Base-by-base conservation (phyloP, 2,797 vertebrate genomes). In the Channa striata region DNA sequence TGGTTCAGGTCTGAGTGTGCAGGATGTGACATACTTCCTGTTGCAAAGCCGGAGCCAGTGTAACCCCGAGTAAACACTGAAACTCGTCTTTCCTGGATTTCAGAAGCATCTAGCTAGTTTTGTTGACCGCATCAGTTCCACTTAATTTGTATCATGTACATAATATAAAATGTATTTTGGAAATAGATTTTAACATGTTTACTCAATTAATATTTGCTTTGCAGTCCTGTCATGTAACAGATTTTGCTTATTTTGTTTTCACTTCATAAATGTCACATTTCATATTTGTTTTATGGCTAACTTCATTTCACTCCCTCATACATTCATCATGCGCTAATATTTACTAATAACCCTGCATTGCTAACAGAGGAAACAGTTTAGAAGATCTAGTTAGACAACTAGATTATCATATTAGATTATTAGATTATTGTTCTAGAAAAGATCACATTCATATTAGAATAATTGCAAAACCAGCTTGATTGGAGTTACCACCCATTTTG, bases 11-110 rank as follows among this genome's bases (percentile, higher is more conserved):
- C 80, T 87, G 78, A 83, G 72, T 68, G 78, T 75, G 75, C 87
- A 90, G 89, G 89, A 92, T 87, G 77, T 89, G 83, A 90, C 87
- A 85, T 74, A 77, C 80, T 91, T 92, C 87, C 88, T 91, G 81
- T 85, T 80, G 66, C 59, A 60, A 78, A 73, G 62, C 76, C 34
- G 7, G 46, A 72, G 73, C 74, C 72, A 85, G 82, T 72, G 69
- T 83, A 89, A 85, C 73, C 73, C 65, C 42, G 39, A 78, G 62
- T 87, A 85, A 88, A 91, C 84, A 86, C 44, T 50, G 51, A 73
- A 64, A 67, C 59, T 59, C 46, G 67, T n/a, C 68, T 71, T 83
- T 86, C 73, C 81, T 59, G 46, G 57, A 81, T 67, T 74, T 82
- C 61, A 62, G 44, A 85, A 69, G 66, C 48, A 57, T 74, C 57